These are phyloP conservation scores for Capromys pilorides DNA, from an alignment of 2,797 vertebrate genomes.

Conservation along the genomic window DNA sequence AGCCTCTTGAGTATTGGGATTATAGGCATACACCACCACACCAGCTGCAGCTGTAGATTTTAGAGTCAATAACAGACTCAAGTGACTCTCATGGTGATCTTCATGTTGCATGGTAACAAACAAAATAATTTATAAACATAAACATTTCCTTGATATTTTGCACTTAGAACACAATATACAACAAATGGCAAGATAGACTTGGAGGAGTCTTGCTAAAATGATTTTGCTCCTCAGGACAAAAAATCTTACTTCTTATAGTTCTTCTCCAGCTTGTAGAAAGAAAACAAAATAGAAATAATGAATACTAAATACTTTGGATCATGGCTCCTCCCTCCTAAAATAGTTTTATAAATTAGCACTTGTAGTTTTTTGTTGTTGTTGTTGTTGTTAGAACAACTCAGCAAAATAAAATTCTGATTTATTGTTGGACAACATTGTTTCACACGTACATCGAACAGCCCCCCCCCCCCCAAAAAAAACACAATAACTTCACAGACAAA, in stretches of 20 bases:
- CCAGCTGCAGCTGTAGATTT: background rate
- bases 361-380: too few species aligned
- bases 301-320: background rate
- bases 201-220: background rate
- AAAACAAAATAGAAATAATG: background rate
- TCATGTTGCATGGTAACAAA: background rate
- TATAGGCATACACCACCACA: too few species aligned
- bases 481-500: too few species aligned
- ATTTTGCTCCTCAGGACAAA: background rate
- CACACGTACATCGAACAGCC: too few species aligned
- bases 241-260: background rate
- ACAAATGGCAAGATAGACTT: background rate
- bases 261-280: slow-evolving; percentile 26
- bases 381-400: too few species aligned
- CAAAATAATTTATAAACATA: slow-evolving; percentile 37
- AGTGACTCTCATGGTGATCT: background rate
- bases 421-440: too few species aligned
- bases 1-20: too few species aligned
- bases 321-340: background rate
- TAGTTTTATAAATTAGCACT: background rate
- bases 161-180: background rate
- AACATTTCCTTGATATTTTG: background rate
- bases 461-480: too few species aligned
- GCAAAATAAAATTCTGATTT: too few species aligned
- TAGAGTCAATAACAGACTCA: background rate